Evolutionary conservation across 2,113 vertebrate genomes (phyloP).

Genomic region (Hippocampus barbouri): DNA sequence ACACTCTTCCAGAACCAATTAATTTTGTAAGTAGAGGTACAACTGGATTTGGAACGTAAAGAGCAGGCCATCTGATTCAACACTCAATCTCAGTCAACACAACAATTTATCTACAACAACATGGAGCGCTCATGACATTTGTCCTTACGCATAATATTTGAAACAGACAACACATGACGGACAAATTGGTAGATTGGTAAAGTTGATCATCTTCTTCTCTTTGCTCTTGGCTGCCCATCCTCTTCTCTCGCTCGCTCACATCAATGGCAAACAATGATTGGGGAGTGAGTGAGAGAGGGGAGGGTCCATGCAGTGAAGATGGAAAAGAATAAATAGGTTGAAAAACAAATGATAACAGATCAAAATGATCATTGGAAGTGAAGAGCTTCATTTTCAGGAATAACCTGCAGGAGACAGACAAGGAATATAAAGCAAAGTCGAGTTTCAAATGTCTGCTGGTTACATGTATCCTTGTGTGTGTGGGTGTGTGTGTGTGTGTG

Average conservation of each 20-base stretch:
- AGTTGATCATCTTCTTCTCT: constrained; percentile 63
- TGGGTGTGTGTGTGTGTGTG: too few species aligned
- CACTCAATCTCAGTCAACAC: background rate
- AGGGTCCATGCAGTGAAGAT: constrained; percentile 20
- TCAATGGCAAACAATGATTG: constrained; percentile 67
- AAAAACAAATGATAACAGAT: constrained; percentile 30
- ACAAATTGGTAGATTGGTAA: constrained; percentile 47
- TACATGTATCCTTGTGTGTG: background rate
- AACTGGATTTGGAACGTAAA: too few species aligned
- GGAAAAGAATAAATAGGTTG: constrained; percentile 31
- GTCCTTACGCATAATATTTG: background rate
- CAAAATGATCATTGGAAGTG: constrained; percentile 48
- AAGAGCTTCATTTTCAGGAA: constrained; percentile 69
- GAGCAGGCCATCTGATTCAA: too few species aligned
- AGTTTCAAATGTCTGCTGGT: constrained; percentile 50
- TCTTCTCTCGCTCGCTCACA: constrained; percentile 60
- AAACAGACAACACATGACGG: background rate
- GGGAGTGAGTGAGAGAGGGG: constrained; percentile 44
- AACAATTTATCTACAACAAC: background rate
- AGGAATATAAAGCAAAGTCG: constrained; percentile 50
- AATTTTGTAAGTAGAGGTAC: too few species aligned
- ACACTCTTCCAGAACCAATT: too few species aligned
- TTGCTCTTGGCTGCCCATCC: constrained; percentile 60
- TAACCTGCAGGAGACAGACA: constrained; percentile 72
- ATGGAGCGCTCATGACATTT: background rate